A percentile compares a stretch with the other conserved stretches of the same genome.
Conservation (phyloP, 2,113 vertebrate genomes). For the Sitta europaea region DNA sequence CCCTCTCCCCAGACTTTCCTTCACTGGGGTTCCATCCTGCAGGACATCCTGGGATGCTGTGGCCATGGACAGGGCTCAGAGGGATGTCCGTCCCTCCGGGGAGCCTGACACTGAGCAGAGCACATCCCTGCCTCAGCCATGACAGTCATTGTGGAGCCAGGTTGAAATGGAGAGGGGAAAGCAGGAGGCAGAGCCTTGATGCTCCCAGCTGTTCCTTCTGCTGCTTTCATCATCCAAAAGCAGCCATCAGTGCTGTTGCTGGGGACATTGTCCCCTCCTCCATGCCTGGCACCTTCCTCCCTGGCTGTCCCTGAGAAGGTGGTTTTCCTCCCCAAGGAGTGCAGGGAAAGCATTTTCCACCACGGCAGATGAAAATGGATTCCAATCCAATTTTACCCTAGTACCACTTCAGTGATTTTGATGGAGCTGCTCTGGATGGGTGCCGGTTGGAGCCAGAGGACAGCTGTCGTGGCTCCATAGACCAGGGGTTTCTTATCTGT, state of each 20-base stretch:
- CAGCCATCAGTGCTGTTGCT: neutral
- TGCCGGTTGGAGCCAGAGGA: slow-evolving; percentile 52
- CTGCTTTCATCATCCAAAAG: neutral
- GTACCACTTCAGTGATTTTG: slow-evolving; percentile 57
- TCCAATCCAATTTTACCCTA: slow-evolving; percentile 54
- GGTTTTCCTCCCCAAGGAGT: neutral
- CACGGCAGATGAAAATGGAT: slow-evolving; percentile 10
- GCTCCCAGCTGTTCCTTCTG: neutral
- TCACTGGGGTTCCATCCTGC: neutral
- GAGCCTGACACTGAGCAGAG: neutral
- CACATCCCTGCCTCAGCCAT: neutral
- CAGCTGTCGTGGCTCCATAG: slow-evolving; percentile 33
- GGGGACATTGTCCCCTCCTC: neutral
- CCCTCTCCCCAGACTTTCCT: neutral
- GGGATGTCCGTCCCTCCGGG: neutral
- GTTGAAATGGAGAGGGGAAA: neutral
- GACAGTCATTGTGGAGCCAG: neutral
- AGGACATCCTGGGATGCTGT: neutral
- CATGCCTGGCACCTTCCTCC: neutral
- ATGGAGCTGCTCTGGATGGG: slow-evolving; percentile 46
- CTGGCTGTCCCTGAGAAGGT: neutral
- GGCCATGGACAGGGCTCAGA: rapidly evolving
- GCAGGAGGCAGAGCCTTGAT: neutral
- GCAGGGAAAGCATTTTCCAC: slow-evolving; percentile 2
- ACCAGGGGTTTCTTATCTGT: slow-evolving; percentile 58